These are phyloP conservation scores for Ricordea florida DNA, from an alignment of 92 coral and sea anemone genomes.

Conservation along the genomic window DNA sequence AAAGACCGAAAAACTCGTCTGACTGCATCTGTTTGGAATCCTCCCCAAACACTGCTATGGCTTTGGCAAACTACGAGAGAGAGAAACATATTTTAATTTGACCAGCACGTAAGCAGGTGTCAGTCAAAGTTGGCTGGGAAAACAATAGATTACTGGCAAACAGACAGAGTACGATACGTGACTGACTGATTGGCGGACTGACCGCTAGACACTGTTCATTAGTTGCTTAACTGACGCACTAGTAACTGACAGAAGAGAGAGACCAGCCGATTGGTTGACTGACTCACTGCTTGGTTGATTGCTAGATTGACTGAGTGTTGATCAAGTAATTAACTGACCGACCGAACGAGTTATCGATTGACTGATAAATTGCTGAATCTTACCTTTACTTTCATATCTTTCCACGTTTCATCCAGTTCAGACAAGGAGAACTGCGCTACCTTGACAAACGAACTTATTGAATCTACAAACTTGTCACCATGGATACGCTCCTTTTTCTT, in stretches of 20 bases:
- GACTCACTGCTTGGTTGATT: neutral
- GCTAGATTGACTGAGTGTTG: neutral
- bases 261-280: neutral
- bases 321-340: neutral
- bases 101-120: neutral
- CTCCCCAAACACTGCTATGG: constrained; percentile 92
- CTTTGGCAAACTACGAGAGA: constrained; percentile 75
- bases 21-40: constrained; percentile 87
- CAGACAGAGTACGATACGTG: neutral
- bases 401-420: constrained; percentile 93
- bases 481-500: constrained; percentile 78
- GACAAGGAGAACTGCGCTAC: constrained; percentile 84
- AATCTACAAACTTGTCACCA: constrained; percentile 81
- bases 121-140: neutral
- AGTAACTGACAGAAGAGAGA: too few species aligned
- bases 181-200: neutral
- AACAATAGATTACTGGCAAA: too few species aligned
- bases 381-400: constrained; percentile 91
- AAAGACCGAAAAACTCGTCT: constrained; percentile 91
- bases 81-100: neutral
- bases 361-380: neutral
- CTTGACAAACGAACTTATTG: constrained; percentile 85
- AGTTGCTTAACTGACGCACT: too few species aligned
- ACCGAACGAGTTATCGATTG: neutral
- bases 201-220: too few species aligned